Evolutionary conservation across 2,888 invertebrate genomes (phyloP), one percentile per base, ranked within the genome.

Genomic region (Synanthedon formicaeformis): DNA sequence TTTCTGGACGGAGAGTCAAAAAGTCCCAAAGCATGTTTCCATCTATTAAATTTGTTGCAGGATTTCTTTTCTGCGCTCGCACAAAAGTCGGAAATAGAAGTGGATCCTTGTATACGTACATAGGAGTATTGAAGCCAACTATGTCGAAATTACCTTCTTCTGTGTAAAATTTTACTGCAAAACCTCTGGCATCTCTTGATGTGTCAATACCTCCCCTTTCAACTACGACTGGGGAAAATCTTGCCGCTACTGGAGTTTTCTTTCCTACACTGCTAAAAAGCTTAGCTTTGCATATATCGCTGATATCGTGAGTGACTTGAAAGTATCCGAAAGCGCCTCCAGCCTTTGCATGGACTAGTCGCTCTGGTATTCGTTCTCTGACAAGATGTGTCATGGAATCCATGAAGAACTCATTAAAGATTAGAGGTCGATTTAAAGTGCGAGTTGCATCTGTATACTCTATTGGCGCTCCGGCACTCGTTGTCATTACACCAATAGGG

Each of bases 11-110:
- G 48, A 96, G 83, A 0, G 93, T 91, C 58, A 96, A 89, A 69
- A 97, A 97, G 74, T 97, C 97, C 97, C 97, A 97, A 67, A 96
- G 92, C 93, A 94, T 95, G 68, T 96, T 94, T 0, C 92, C 81
- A 78, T 97, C 96, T 78, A 93, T 95, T 40, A 96, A 83, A 71
- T 94, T 93, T 0, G 94, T 95, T 18, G 89, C 92, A 1, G 98
- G 98, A 76, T 98, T 97, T 60, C 97, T 89, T 75, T 96, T 97
- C 72, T 96, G 96, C 0, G 96, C 94, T 75, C 96, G 96, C 60
- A 97, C 95, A 69, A 98, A 96, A 62, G 93, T 94, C 5, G 96
- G 93, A 78, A 98, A 98, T 41, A 94, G 78, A 6, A 93, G 80
- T 0, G 97, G 95, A 76, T 97, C 97, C 54, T 96, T 91, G 67